Evolutionary conservation across 1,140 invertebrate species (phyloP).

Genomic region (Drosophila kepulauana): DNA sequence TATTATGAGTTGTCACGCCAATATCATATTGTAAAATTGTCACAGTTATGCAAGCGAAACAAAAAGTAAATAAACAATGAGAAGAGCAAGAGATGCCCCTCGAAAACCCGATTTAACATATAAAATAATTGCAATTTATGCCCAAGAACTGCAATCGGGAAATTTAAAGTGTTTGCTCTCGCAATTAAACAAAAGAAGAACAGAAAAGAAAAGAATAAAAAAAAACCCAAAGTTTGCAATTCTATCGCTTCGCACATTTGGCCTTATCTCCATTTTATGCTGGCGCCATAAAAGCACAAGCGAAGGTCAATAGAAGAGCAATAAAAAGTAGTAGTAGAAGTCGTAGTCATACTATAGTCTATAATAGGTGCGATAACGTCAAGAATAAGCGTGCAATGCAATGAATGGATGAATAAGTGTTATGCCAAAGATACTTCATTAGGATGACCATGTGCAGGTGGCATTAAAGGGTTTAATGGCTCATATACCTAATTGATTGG

Average conservation of each 20-base stretch:
- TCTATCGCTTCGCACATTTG: slow-evolving; percentile 14
- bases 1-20: slow-evolving; percentile 40
- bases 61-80: neutral
- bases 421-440: neutral
- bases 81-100: neutral
- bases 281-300: slow-evolving; percentile 28
- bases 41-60: slow-evolving; percentile 22
- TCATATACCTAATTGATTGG: neutral
- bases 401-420: slow-evolving; percentile 11
- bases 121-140: neutral
- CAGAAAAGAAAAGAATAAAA: neutral
- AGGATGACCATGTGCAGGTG: neutral
- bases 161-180: neutral
- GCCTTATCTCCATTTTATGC: slow-evolving; percentile 26
- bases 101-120: neutral
- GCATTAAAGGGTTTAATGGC: neutral
- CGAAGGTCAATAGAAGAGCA: slow-evolving; percentile 38
- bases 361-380: slow-evolving; percentile 20
- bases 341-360: neutral
- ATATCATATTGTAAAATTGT: slow-evolving; percentile 15
- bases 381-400: slow-evolving; percentile 20
- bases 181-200: slow-evolving; percentile 8
- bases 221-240: slow-evolving; percentile 18
- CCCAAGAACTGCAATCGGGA: slow-evolving; percentile 3
- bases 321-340: slow-evolving; percentile 16